Evolutionary conservation across 2,888 invertebrate genomes (phyloP), one percentile per base, ranked within the genome.

Genomic region (Agrochola litura): DNA sequence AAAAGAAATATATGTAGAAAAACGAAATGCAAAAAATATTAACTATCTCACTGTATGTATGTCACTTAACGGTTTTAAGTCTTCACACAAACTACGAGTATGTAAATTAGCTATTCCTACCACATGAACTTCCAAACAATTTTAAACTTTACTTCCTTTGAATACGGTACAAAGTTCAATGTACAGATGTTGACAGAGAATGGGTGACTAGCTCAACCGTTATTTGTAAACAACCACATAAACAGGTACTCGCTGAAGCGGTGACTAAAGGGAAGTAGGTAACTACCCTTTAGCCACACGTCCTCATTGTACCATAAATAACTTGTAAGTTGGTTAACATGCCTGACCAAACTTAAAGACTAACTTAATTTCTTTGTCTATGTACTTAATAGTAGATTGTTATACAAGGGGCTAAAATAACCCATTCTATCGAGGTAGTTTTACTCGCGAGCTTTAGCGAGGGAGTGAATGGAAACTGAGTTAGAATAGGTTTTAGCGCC

Each of bases 191-290:
- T 65, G 52, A 67, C 25, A 69, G 71, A 52, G 73, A 77, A 74
- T 49, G 71, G 71, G 58, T 70, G 67, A 73, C 72, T 73, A 70
- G 77, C 72, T 82, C 56, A 67, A 70, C 74, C 69, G 74, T 85
- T 82, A 82, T 84, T 82, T 84, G 82, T 85, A 82, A 78, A 78
- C 77, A 85, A 70, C 72, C 74, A 73, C 82, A 73, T 76, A 78
- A 78, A 73, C 73, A 78, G 73, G 78, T 71, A 77, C 73, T 73
- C 75, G 58, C 41, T 85, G 82, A 73, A 75, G 82, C 82, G 70
- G 56, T 56, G 63, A 70, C n/a, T 74, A 71, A 83, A 74, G 76
- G 41, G 72, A 65, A 25, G 60, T 77, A 73, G 63, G 73, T 73
- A 61, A 25, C 54, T 64, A 69, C 63, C 72, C 83, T 77, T 77